These are phyloP conservation scores for Oasisia sp. DNA, from an alignment of 2,888 invertebrate genomes.

Conservation along the genomic window DNA sequence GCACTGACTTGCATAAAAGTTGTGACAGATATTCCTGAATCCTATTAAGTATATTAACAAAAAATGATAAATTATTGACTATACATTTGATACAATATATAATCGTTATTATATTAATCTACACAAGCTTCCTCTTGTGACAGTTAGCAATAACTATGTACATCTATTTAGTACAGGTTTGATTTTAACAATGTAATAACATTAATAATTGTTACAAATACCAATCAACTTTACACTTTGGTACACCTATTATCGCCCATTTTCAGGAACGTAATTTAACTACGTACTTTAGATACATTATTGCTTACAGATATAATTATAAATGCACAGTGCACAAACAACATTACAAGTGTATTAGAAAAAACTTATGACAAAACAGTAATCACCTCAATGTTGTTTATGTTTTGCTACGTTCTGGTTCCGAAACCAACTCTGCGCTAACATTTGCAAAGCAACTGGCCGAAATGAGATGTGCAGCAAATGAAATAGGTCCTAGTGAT, in stretches of 20 bases:
- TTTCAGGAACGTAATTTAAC: neutral
- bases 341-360: neutral
- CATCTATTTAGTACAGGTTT: neutral
- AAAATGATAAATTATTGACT: no score
- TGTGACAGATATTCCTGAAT: no score
- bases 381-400: neutral
- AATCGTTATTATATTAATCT: no score
- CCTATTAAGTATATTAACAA: no score
- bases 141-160: neutral
- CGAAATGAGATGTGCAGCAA: conserved; percentile 4
- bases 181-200: neutral
- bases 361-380: neutral
- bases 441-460: conserved; percentile 17
- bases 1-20: no score
- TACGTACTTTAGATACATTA: neutral
- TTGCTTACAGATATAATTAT: neutral
- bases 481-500: neutral
- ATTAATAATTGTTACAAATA: neutral
- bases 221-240: no score
- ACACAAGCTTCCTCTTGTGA: neutral
- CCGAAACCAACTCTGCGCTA: neutral
- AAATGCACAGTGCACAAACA: neutral
- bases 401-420: neutral
- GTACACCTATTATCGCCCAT: neutral
- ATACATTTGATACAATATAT: no score